Percentiles rank a stretch among this genome's conserved stretches.
Evolutionary conservation across 2,113 vertebrate genomes (phyloP).

Genomic region (Prunella himalayana): DNA sequence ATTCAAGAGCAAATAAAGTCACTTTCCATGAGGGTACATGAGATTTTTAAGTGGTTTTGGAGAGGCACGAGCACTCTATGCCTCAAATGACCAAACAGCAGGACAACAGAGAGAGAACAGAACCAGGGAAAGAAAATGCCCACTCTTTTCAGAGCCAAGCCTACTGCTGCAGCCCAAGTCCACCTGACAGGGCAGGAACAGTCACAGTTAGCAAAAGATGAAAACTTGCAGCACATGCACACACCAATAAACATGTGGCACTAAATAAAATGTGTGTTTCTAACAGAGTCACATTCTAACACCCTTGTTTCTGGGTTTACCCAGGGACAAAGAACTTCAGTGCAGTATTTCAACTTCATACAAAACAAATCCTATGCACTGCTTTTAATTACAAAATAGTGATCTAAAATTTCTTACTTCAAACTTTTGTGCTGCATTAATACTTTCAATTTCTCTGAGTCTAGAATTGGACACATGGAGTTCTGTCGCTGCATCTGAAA

Average conservation of each 20-base stretch:
- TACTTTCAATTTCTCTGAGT: slow-evolving; percentile 81
- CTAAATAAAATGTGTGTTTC: not conserved
- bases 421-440: slow-evolving; percentile 79
- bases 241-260: not conserved
- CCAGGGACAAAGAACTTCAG: not conserved
- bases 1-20: not conserved
- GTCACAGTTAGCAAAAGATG: not conserved
- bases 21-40: not conserved
- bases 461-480: slow-evolving; percentile 81
- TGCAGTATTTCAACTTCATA: not conserved
- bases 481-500: slow-evolving; percentile 81
- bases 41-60: not conserved
- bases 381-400: not conserved
- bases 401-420: slow-evolving; percentile 79
- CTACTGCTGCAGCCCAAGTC: not conserved
- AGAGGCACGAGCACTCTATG: not conserved
- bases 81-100: not conserved
- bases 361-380: not conserved
- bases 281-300: not conserved
- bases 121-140: accelerated
- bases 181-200: not conserved
- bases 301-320: not conserved
- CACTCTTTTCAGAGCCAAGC: not conserved
- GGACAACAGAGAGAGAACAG: not conserved
- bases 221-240: not conserved